Conservation (phyloP, 2,113 vertebrate genomes). For the Chaetodon auriga region DNA sequence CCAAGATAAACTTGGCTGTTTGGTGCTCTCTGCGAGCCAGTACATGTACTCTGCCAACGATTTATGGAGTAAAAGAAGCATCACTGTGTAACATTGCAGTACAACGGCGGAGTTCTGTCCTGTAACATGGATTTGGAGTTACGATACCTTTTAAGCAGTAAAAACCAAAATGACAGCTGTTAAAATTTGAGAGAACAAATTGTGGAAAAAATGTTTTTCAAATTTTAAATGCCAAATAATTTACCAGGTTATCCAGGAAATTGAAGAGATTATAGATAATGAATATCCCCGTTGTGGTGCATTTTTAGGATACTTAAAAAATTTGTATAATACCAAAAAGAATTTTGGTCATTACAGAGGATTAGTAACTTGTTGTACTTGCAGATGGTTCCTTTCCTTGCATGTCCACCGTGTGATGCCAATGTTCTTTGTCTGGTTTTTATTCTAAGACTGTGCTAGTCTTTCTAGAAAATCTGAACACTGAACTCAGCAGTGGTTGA, state of each 20-base stretch:
- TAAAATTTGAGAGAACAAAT: too few relatives aligned
- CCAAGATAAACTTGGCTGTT: background rate
- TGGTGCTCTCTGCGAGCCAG: background rate
- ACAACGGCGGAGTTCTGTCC: background rate
- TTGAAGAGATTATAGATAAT: too few relatives aligned
- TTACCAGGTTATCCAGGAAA: too few relatives aligned
- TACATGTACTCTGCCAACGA: background rate
- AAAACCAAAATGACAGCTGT: too few relatives aligned
- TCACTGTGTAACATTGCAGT: background rate
- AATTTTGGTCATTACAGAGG: background rate
- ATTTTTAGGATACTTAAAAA: background rate
- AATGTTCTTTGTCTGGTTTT: background rate
- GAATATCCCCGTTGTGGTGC: too few relatives aligned
- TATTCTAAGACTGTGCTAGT: background rate
- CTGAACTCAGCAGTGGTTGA: background rate
- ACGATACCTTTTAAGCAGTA: too few relatives aligned
- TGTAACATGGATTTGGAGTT: too few relatives aligned
- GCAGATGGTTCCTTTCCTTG: background rate
- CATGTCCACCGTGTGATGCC: background rate
- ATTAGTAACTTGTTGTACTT: background rate
- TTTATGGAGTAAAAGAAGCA: background rate
- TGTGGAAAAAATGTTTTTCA: too few relatives aligned
- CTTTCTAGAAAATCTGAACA: background rate
- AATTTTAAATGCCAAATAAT: too few relatives aligned
- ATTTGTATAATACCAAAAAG: background rate